Evolutionary conservation across 1,140 invertebrate species (phyloP), one percentile per base, ranked within the genome.

Genomic region (Platyscapa corneri): DNA sequence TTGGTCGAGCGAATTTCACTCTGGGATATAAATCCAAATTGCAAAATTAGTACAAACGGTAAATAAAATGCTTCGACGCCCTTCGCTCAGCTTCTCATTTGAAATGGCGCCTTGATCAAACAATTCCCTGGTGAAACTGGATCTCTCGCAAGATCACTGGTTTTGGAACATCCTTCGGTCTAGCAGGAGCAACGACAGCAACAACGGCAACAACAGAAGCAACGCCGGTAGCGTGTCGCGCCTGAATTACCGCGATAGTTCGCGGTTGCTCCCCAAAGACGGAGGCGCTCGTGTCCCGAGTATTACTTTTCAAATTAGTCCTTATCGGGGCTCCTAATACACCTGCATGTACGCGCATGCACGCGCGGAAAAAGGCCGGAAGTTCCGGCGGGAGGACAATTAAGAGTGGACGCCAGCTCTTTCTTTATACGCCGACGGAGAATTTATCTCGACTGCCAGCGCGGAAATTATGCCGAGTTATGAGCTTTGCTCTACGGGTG

Each of bases 211-310:
- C 32, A 60, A 39, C 34, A 39, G 32, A 37, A 34, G 53, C 12
- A 30, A 20, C n/a, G 16, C 6, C 39, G 49, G 37, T 32, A 3
- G 65, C 42, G 75, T 46, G 82, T 70, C 37, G 39, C 75, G 32
- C 30, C 39, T 80, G 77, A 85, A 74, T 85, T 85, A 81, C 76
- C 67, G 70, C 77, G 49, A 85, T 49, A 85, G 84, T 85, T 64
- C 76, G 65, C 23, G 72, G 34, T 39, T 83, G 39, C 72, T 77
- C 72, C 82, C 82, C 76, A 64, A 46, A 60, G 56, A 76, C 14
- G 60, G 12, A 3, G 64, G 3, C 46, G 56, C 49, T 37, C 67
- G 70, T 46, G 60, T n/a, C 3, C 1, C 16, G 49, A 3, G 64
- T 32, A 78, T 84, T 84, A 80, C 46, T 72, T 80, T 72, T 53